Evolutionary conservation across 2,888 invertebrate genomes (phyloP), one percentile per base, ranked within the genome.

Genomic region (Listrodromus nycthemerus): DNA sequence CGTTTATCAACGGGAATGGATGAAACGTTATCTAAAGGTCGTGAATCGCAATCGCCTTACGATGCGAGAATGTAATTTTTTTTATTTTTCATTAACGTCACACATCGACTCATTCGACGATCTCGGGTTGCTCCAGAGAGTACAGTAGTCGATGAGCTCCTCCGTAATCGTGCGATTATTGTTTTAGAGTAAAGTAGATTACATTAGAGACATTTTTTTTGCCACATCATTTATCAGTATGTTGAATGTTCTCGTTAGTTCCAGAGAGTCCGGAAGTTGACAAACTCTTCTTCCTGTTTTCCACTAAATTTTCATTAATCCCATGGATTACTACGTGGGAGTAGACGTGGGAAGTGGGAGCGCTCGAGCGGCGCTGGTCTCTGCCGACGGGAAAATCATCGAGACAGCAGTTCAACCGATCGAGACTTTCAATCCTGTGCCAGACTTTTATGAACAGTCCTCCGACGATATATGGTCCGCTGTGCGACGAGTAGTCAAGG

Each of bases 281-380:
- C n/a, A 1, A 5, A 13, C 48, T 61, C 5, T 2, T 58, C n/a
- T 70, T 37, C 13, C 6, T 6, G 7, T 5, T 65, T 65, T 75
- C 2, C n/a, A 19, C 7, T 45, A 24, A 19, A 24, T 24, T 24
- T 61, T 16, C 27, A 30, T 16, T 6, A n/a, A 55, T 27, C 30
- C 24, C 19, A 92, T 91, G 92, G 90, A 91, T 82, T 96, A 95
- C 92, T 97, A 97, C 92, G 94, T 98, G 90, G 98, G 98, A 80
- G 97, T 99, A 13, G 99, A 99, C 94, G 98, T 99, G 52, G 99
- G 99, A 5, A 98, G 98, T 1, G 97, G 97, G 16, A 98, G 98
- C 94, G 98, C 96, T 0, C 94, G 99, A 86, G 98, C 97, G 7
- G 98, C 97, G 3, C 94, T 99, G 48, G 96, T 98, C 4, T 94